phyloP scores from a whole-genome alignment of 1,140 invertebrate genomes.

The Drosophila suzukii region DNA sequence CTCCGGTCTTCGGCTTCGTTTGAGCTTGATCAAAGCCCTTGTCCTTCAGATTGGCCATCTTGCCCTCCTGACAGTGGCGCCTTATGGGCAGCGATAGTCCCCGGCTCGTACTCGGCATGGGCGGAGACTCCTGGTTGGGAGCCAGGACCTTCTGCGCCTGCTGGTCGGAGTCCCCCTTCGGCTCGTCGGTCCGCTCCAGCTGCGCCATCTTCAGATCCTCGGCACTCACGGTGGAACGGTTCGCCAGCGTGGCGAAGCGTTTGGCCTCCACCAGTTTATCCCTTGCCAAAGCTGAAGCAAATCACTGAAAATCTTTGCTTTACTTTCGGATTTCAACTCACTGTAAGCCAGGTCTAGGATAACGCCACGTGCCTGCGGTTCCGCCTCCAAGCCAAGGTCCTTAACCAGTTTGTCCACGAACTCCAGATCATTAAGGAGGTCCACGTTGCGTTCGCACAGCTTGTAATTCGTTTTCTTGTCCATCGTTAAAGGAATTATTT shows the following conservation, averaged over 20 bases:
- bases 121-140: too few relatives aligned
- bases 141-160: too few relatives aligned
- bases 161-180: too few relatives aligned
- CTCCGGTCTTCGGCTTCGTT: not conserved
- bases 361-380: not conserved
- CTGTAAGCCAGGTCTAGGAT: constrained; percentile 19
- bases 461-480: not conserved
- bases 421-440: not conserved
- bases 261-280: constrained; percentile 14
- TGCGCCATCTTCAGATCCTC: too few relatives aligned
- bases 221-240: too few relatives aligned
- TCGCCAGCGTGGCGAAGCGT: too few relatives aligned
- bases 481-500: not conserved
- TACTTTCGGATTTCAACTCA: not conserved
- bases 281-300: constrained; percentile 9
- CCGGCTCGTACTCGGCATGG: too few relatives aligned
- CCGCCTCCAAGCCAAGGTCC: not conserved
- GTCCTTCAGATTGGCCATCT: not conserved
- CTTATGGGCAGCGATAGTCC: constrained; percentile 15
- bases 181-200: too few relatives aligned
- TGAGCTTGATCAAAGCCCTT: not conserved
- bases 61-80: constrained; percentile 25
- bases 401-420: not conserved
- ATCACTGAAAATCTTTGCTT: not conserved
- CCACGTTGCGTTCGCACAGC: not conserved